Evolutionary conservation across 2,113 vertebrate genomes (phyloP).

Genomic region (Nesospiza acunhae): DNA sequence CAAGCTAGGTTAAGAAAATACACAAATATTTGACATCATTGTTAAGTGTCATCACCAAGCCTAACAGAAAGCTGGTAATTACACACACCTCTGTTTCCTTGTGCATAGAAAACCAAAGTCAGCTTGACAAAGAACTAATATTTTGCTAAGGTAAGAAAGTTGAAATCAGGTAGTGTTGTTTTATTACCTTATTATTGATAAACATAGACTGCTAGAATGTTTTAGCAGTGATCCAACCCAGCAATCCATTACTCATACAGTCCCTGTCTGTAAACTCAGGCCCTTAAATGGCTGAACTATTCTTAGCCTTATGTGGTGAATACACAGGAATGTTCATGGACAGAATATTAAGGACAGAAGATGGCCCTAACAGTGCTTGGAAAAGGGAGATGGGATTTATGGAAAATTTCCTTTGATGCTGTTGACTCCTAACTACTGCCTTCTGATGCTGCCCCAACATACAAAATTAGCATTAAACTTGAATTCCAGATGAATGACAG

Average conservation of each 20-base stretch:
- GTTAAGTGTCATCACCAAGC: background rate
- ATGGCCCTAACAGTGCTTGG: conserved; percentile 40
- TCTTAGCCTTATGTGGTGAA: conserved; percentile 57
- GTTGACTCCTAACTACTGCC: conserved; percentile 32
- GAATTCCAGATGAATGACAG: conserved; percentile 16
- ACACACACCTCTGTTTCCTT: background rate
- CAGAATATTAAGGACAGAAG: conserved; percentile 57
- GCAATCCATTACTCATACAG: background rate
- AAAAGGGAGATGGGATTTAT: conserved; percentile 26
- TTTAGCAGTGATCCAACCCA: background rate
- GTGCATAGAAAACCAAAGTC: background rate
- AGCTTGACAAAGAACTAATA: background rate
- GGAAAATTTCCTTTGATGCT: conserved; percentile 46
- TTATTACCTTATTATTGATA: conserved; percentile 18
- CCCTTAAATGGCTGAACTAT: conserved; percentile 64
- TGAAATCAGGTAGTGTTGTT: background rate
- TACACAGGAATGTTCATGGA: conserved; percentile 54
- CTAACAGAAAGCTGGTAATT: background rate
- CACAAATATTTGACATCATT: background rate
- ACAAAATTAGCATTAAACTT: conserved; percentile 5
- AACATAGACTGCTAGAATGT: background rate
- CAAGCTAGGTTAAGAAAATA: background rate
- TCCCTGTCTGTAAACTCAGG: background rate
- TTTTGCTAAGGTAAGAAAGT: background rate
- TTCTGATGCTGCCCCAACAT: background rate